Evolutionary conservation across 37 sponge, comb jelly and placozoan genomes (phyloP), one percentile per base, ranked within the genome.

Genomic region (Dysidea cf. avara): DNA sequence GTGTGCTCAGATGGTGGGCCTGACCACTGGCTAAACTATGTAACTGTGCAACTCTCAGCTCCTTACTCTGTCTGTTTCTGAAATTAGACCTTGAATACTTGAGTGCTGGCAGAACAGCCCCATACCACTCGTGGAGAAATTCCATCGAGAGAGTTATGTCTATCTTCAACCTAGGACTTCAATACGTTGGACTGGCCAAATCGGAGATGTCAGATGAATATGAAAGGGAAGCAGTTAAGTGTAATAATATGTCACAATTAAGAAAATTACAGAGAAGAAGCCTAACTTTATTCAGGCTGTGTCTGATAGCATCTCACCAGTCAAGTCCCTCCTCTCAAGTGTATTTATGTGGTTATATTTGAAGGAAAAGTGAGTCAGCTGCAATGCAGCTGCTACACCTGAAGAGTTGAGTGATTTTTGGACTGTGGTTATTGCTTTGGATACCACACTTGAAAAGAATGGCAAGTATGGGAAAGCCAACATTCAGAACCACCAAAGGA

Each of bases 101-200:
- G n/a, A n/a, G n/a, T n/a, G n/a, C n/a, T n/a, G n/a, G n/a, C n/a
- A n/a, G n/a, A n/a, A n/a, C n/a, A n/a, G n/a, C n/a, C n/a, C n/a
- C n/a, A n/a, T n/a, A n/a, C n/a, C n/a, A n/a, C n/a, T n/a, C n/a
- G n/a, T n/a, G n/a, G n/a, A n/a, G n/a, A n/a, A n/a, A n/a, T n/a
- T n/a, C n/a, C n/a, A n/a, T n/a, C n/a, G n/a, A n/a, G n/a, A n/a
- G n/a, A n/a, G n/a, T n/a, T n/a, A n/a, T n/a, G n/a, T n/a, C n/a
- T n/a, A 34, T 86, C 2, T 14, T 83, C 55, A 83, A 83, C 20
- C 55, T 83, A 35, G 84, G 77, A 1, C 35, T 83, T 0, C 84
- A 83, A 29, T 83, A 56, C 60, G 77, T 84, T 52, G 71, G 77
- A 18, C n/a, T 83, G 33, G 63, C 52, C 37, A 64, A 71, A 34